Base-by-base conservation (phyloP, 2,888 invertebrate genomes). In the Sminthurinus aureus region DNA sequence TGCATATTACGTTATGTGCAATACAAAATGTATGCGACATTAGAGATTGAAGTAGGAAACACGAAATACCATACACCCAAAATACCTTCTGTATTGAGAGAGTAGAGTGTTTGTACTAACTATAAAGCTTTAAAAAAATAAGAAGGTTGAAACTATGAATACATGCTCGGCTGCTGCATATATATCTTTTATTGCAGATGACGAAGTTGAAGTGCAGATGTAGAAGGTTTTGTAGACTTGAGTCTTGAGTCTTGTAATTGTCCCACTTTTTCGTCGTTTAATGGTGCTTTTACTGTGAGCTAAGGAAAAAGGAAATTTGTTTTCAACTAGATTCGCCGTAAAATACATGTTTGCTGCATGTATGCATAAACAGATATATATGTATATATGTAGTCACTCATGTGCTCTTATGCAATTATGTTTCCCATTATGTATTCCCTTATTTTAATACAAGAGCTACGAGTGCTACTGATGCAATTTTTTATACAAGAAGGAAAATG, bases 141-240 rank as follows among this genome's bases (percentile, higher is more conserved):
- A 26, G 13, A 26, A 6, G 11, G 24, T 1, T 13, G 71, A 71
- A 22, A 71, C 71, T 24, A 24, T 13, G 71, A 71, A 20, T 24
- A 71, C 26, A 24, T 12, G 71, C 9, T 24, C 26, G 13, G 12
- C 22, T 71, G 71, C 24, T n/a, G 22, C 26, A 13, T 24, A 24
- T 71, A 71, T 71, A 22, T 24, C 26, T 22, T 71, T 71, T 71
- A 71, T 71, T 20, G 26, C 71, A 71, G 71, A 71, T 71, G 71
- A 71, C 71, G 69, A 69, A 24, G 71, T 71, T 71, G 71, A 71
- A 24, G 71, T 71, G 24, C 71, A 71, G 71, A 71, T 71, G 71
- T 71, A 71, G 24, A n/a, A n/a, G 13, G 12, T 71, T 71, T 71
- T 24, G 9, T 26, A 71, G 22, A 20, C 20, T 71, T 26, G 20